Conservation (phyloP, 2,113 vertebrate genomes). For the Leucoraja erinaceus region DNA sequence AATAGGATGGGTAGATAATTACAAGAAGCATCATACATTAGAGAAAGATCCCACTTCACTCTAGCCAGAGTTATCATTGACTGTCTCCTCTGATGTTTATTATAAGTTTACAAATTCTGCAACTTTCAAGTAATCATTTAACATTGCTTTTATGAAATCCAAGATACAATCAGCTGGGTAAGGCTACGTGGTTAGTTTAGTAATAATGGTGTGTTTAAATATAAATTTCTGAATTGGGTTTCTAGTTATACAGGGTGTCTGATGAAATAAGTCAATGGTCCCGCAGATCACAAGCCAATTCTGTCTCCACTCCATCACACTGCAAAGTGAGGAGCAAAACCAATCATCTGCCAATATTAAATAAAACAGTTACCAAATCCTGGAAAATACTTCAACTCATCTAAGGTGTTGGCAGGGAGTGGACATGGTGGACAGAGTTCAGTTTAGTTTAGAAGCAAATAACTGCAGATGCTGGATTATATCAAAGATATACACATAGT, state of each 20-base stretch:
- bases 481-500: too few relatives aligned
- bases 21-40: not conserved
- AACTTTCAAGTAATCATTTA: not conserved
- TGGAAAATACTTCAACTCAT: not conserved
- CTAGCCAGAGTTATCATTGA: not conserved
- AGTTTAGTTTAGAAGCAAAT: too few relatives aligned
- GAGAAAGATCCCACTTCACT: not conserved
- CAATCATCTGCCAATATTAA: not conserved
- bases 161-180: not conserved
- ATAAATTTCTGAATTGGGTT: not conserved
- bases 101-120: not conserved
- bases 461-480: too few relatives aligned
- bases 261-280: not conserved
- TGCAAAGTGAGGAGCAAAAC: not conserved
- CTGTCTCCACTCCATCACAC: not conserved
- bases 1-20: not conserved
- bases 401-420: too few relatives aligned
- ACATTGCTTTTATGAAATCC: not conserved
- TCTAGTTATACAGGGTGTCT: not conserved
- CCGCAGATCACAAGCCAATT: not conserved
- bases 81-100: not conserved
- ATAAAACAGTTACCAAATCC: not conserved
- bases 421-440: too few relatives aligned
- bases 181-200: not conserved
- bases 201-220: not conserved